Evolutionary conservation across 2,888 invertebrate genomes (phyloP).

Genomic region (Byasa hedistus): DNA sequence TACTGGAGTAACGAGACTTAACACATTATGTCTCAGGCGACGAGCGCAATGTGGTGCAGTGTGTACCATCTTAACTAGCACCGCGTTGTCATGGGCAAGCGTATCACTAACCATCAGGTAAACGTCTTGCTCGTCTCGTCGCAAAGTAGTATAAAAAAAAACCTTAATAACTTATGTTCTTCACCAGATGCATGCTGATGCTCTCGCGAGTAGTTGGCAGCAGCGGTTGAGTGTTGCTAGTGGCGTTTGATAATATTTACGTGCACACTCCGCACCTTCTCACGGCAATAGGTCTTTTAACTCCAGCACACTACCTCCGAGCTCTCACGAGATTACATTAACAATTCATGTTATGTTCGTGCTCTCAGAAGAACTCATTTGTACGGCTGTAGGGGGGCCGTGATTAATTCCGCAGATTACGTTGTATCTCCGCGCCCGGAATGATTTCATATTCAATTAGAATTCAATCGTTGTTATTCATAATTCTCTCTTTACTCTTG

Average conservation of each 20-base stretch:
- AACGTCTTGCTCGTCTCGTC: no score
- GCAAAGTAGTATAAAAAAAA: no score
- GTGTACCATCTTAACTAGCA: no score
- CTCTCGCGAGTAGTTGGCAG: no score
- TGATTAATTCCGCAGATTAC: not conserved
- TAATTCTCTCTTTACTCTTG: no score
- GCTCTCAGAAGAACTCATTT: not conserved
- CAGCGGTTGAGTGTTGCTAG: not conserved
- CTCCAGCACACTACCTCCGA: slow-evolving; percentile 1
- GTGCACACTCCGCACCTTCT: not conserved
- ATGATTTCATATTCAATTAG: not conserved
- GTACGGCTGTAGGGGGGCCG: not conserved
- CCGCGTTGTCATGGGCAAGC: no score
- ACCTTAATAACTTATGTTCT: not conserved
- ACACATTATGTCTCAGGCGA: no score
- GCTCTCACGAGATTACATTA: slow-evolving; percentile 21
- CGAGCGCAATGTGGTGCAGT: no score
- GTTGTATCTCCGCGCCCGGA: not conserved
- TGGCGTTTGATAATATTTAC: not conserved
- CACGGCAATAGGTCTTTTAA: slow-evolving; percentile 4
- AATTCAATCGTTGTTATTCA: no score
- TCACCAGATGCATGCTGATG: not conserved
- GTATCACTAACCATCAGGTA: no score
- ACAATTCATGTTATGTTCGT: slow-evolving; percentile 19
- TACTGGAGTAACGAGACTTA: no score